Conservation (phyloP, 2,797 vertebrate genomes). For the Myotis vivesi region DNA sequence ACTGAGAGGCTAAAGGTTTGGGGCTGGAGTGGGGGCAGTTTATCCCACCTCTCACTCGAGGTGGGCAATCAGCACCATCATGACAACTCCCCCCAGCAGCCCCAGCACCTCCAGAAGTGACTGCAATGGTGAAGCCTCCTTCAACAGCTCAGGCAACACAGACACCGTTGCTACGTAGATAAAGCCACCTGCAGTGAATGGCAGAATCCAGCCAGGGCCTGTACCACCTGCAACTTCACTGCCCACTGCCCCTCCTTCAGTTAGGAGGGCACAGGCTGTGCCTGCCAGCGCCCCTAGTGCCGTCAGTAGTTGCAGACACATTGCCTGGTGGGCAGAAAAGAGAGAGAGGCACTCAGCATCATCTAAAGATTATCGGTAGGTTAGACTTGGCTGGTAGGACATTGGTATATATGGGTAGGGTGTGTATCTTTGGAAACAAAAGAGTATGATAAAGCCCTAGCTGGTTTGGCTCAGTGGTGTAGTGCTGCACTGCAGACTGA, state of each 20-base stretch:
- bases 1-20: not conserved
- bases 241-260: slow-evolving; percentile 84
- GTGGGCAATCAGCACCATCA: slow-evolving; percentile 96
- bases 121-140: slow-evolving; percentile 88
- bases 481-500: no score
- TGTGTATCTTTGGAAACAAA: not conserved
- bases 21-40: not conserved
- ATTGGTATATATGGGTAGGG: not conserved
- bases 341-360: not conserved
- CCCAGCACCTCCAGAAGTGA: slow-evolving; percentile 92
- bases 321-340: slow-evolving; percentile 86
- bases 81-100: slow-evolving; percentile 90
- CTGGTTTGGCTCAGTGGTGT: no score
- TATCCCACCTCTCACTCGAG: slow-evolving; percentile 86
- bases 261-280: slow-evolving; percentile 91
- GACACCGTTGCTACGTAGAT: slow-evolving; percentile 95
- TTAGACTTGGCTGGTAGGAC: not conserved
- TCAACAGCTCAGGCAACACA: slow-evolving; percentile 92
- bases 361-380: not conserved
- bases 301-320: slow-evolving; percentile 93
- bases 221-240: slow-evolving; percentile 83
- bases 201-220: slow-evolving; percentile 92
- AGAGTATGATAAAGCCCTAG: not conserved
- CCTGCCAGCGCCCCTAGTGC: slow-evolving; percentile 92
- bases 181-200: slow-evolving; percentile 94